Evolutionary conservation across 2,113 vertebrate genomes (phyloP).

Genomic region (Oncorhynchus kisutch): DNA sequence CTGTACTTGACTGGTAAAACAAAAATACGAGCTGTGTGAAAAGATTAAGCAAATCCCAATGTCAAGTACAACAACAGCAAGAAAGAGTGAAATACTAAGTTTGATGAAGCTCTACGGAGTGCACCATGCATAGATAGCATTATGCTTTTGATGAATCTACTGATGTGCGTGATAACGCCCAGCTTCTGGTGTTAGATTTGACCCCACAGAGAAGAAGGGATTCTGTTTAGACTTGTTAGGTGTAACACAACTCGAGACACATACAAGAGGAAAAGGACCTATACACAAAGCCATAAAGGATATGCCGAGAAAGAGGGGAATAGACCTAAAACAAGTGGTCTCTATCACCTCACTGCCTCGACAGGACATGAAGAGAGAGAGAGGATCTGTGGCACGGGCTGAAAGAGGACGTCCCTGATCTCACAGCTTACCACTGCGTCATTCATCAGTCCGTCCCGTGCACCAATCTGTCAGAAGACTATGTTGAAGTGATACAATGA

Average conservation of each 20-base stretch:
- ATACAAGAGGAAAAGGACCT: conserved; percentile 33
- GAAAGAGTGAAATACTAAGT: conserved; percentile 29
- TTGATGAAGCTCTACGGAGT: conserved; percentile 23
- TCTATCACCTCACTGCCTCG: conserved; percentile 24
- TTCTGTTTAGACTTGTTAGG: conserved; percentile 41
- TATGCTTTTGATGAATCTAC: conserved; percentile 39
- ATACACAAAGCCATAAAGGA: conserved; percentile 26
- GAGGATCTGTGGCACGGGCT: conserved; percentile 17
- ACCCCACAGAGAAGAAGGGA: conserved; percentile 15
- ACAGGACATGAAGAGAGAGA: background rate
- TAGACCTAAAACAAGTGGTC: conserved; percentile 10
- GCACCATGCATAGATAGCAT: conserved; percentile 28
- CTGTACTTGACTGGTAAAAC: conserved; percentile 16
- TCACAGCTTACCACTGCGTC: background rate
- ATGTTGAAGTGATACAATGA: conserved; percentile 28
- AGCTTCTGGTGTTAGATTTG: conserved; percentile 14
- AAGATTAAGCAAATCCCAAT: conserved; percentile 34
- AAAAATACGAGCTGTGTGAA: conserved; percentile 36
- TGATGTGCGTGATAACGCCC: conserved; percentile 14
- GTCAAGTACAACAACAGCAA: conserved; percentile 29
- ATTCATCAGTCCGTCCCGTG: conserved; percentile 19
- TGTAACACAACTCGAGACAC: conserved; percentile 23
- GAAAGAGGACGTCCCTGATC: background rate
- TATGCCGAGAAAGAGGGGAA: conserved; percentile 19
- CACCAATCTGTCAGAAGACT: conserved; percentile 20